phyloP scores from a whole-genome alignment of 1,140 invertebrate species.

The Cataglyphis hispanica region DNA sequence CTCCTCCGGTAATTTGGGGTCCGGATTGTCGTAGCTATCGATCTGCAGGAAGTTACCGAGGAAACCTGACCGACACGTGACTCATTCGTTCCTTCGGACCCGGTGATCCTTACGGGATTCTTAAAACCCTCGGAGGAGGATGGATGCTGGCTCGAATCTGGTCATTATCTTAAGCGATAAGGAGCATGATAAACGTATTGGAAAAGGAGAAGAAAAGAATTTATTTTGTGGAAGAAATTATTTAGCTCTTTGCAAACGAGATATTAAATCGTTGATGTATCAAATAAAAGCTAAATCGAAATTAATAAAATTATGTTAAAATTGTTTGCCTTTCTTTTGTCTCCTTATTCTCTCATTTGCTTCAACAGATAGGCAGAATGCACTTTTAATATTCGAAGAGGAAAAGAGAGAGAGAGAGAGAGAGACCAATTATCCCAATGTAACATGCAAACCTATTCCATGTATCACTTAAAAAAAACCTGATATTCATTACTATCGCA shows the following conservation, averaged over 20 bases:
- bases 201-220: neutral
- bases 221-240: conserved; percentile 16
- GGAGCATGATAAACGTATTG: neutral
- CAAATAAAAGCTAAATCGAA: neutral
- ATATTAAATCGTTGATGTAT: conserved; percentile 10
- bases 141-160: neutral
- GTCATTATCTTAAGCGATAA: neutral
- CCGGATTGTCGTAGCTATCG: conserved; percentile 60
- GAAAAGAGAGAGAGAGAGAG: too few species aligned
- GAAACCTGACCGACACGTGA: conserved; percentile 42
- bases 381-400: neutral
- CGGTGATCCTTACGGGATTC: neutral
- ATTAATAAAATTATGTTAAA: neutral
- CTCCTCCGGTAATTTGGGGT: conserved; percentile 60
- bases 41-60: conserved; percentile 52
- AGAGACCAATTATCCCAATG: conserved; percentile 15
- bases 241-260: neutral
- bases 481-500: conserved; percentile 18
- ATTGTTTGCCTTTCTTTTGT: neutral
- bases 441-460: neutral
- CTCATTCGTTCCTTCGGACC: conserved; percentile 5
- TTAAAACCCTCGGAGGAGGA: neutral
- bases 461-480: neutral
- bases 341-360: neutral
- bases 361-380: neutral